Conservation (phyloP, 2,797 vertebrate genomes). For the Anabacerthia variegaticeps region DNA sequence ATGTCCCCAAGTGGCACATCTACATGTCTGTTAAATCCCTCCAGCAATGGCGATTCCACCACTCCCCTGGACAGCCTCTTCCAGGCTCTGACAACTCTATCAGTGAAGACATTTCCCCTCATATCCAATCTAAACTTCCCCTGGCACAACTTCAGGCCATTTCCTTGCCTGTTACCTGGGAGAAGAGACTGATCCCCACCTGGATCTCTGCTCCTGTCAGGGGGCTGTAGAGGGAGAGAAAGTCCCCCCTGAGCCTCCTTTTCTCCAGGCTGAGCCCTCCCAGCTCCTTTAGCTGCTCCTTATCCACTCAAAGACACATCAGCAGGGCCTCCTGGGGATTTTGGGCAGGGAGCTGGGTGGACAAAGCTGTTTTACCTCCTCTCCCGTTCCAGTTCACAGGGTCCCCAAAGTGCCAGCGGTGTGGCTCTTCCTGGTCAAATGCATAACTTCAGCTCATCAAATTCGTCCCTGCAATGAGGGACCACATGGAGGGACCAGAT, state of each 20-base stretch:
- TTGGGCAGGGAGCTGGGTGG: background rate
- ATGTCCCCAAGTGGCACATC: background rate
- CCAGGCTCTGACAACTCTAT: background rate
- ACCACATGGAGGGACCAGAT: background rate
- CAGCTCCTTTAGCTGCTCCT: background rate
- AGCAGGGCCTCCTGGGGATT: background rate
- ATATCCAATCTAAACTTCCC: background rate
- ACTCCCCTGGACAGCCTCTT: background rate
- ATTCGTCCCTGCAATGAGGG: background rate
- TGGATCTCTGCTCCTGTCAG: background rate
- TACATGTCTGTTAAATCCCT: background rate
- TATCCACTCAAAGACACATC: background rate
- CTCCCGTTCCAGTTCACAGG: conserved; percentile 35
- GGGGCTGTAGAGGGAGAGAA: fast-evolving
- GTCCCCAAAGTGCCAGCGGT: background rate
- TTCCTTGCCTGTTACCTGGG: background rate
- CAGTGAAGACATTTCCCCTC: background rate
- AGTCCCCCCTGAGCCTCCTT: background rate
- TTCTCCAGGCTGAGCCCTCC: background rate
- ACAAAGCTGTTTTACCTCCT: conserved; percentile 4
- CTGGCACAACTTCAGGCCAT: background rate
- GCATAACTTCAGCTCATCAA: background rate
- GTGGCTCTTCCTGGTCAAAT: background rate
- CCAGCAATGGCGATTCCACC: background rate
- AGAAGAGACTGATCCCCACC: background rate